These are phyloP conservation scores for Tympanuchus pallidicinctus DNA, from an alignment of 2,113 vertebrate genomes.

Conservation along the genomic window DNA sequence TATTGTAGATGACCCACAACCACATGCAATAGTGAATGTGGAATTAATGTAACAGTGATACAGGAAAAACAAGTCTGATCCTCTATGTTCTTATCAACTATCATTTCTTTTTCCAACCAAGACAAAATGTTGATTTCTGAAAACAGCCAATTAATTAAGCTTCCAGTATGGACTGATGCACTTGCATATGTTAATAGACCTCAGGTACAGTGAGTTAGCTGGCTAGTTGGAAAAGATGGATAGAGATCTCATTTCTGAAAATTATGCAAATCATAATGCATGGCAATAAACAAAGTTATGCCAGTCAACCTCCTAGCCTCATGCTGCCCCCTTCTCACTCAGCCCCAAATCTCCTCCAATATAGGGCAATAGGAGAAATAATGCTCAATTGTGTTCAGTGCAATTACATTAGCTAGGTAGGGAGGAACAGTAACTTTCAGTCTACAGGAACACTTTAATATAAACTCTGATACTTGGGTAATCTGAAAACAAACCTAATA, in stretches of 20 bases:
- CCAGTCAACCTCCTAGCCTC: background rate
- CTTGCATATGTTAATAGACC: background rate
- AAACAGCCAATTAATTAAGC: background rate
- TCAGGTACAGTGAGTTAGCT: background rate
- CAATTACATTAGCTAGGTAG: background rate
- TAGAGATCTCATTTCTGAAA: background rate
- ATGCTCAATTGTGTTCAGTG: background rate
- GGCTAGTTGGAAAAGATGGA: background rate
- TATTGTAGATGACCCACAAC: background rate
- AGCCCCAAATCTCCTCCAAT: too few species aligned
- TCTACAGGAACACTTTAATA: rapidly evolving
- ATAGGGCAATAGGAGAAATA: background rate
- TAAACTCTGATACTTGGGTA: background rate
- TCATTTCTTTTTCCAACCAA: background rate
- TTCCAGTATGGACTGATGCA: background rate
- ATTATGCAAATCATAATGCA: background rate
- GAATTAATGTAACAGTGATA: background rate
- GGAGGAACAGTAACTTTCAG: background rate
- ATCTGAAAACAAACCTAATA: background rate
- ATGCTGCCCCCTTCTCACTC: background rate
- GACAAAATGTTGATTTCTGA: background rate
- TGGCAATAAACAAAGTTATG: background rate
- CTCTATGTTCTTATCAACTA: background rate
- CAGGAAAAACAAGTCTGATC: background rate
- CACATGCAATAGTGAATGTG: background rate